Percentiles rank a stretch among this genome's conserved stretches.
phyloP scores from a whole-genome alignment of 2,888 invertebrate species.

The Chironomus tentans region DNA sequence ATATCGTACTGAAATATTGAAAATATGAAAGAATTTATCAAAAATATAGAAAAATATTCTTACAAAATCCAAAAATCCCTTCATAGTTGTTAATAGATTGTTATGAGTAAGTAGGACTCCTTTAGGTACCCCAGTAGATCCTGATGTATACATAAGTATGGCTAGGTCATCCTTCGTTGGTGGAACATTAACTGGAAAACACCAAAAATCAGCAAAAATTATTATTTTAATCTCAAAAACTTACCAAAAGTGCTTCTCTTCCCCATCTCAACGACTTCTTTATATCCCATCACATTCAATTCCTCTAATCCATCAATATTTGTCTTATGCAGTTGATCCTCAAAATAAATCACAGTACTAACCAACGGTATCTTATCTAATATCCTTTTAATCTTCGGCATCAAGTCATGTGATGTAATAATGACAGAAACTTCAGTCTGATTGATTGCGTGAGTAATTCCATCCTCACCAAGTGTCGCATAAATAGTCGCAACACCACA shows the following conservation, averaged over 20 bases:
- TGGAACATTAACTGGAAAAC: constrained; percentile 46
- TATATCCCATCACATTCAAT: neutral
- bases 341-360: neutral
- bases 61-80: constrained; percentile 70
- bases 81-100: constrained; percentile 71
- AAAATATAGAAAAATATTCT: neutral
- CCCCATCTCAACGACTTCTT: neutral
- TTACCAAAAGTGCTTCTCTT: neutral
- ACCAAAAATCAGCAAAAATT: no score
- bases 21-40: neutral
- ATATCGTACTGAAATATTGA: constrained; percentile 44
- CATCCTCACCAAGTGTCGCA: neutral
- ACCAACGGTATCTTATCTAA: constrained; percentile 34
- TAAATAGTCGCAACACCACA: neutral
- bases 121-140: constrained; percentile 92
- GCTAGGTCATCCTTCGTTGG: constrained; percentile 73
- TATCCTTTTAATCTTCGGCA: neutral
- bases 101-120: constrained; percentile 76
- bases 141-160: constrained; percentile 98
- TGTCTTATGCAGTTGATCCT: neutral
- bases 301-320: neutral
- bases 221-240: neutral
- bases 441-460: neutral
- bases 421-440: neutral
- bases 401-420: neutral